A percentile compares a stretch with the other conserved stretches of the same genome.
These are phyloP conservation scores for Linepithema humile DNA, from an alignment of 1,140 invertebrate species.

Conservation along the genomic window DNA sequence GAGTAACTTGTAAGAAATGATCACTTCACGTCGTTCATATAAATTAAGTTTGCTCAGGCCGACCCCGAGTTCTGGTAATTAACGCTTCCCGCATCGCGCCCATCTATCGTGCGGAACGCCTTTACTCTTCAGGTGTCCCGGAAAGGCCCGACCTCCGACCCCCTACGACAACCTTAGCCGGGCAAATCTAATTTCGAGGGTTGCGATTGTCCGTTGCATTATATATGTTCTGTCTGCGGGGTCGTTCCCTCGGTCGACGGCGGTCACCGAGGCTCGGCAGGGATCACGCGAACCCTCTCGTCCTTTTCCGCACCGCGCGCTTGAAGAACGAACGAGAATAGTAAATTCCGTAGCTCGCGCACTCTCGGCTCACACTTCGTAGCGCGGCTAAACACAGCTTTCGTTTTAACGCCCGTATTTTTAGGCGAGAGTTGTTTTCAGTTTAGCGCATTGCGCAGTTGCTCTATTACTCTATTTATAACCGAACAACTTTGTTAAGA, in stretches of 20 bases:
- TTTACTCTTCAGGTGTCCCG: conserved; percentile 26
- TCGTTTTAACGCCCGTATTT: conserved; percentile 51
- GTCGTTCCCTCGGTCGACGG: conserved; percentile 1
- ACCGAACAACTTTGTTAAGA: conserved; percentile 53
- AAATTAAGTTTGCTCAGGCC: conserved; percentile 17
- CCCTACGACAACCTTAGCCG: conserved; percentile 61
- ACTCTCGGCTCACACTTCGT: background rate
- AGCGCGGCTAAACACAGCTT: conserved; percentile 35
- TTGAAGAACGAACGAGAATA: conserved; percentile 37
- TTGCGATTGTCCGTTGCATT: conserved; percentile 75
- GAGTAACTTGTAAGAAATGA: conserved; percentile 27
- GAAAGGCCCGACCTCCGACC: conserved; percentile 60
- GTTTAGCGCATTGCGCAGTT: conserved; percentile 15
- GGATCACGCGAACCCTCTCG: background rate
- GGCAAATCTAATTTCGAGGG: conserved; percentile 75
- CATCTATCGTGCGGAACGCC: conserved; percentile 11
- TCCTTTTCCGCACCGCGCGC: background rate
- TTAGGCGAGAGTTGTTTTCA: conserved; percentile 22
- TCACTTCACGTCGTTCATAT: conserved; percentile 1
- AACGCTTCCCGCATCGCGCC: conserved; percentile 37
- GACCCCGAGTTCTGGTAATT: conserved; percentile 26
- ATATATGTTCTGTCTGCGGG: conserved; percentile 73
- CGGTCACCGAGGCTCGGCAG: background rate
- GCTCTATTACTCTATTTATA: conserved; percentile 66
- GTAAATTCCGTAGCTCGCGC: conserved; percentile 52